Conservation (phyloP, 2,888 invertebrate species). For the Ichneumon xanthorius region DNA sequence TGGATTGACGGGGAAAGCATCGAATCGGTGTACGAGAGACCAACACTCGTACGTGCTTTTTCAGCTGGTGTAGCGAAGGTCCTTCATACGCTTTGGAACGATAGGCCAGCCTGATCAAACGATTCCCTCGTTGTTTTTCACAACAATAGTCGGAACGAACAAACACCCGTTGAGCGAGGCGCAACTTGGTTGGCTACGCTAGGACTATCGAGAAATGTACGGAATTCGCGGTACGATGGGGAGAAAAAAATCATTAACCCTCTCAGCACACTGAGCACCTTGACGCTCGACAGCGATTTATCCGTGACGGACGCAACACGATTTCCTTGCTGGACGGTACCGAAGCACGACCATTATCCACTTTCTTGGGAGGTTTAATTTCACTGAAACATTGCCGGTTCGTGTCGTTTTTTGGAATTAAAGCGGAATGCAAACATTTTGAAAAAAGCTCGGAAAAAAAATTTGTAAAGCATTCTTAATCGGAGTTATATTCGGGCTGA, state of each 20-base stretch:
- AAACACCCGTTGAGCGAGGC: constrained; percentile 27
- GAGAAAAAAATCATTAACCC: constrained; percentile 1
- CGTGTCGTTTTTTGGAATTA: not conserved
- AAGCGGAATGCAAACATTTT: not conserved
- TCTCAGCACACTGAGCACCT: not conserved
- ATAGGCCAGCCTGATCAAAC: constrained; percentile 57
- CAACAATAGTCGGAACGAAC: constrained; percentile 59
- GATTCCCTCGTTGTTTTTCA: constrained; percentile 45
- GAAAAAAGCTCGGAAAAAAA: not conserved
- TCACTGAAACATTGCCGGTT: not conserved
- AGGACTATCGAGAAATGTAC: not conserved
- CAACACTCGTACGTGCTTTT: constrained; percentile 51
- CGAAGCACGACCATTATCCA: not conserved
- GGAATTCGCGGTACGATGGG: not conserved
- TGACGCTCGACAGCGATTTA: not conserved
- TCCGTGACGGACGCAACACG: too few species aligned
- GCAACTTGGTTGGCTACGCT: constrained; percentile 9
- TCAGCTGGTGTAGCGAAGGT: constrained; percentile 13
- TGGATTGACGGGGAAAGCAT: constrained; percentile 2
- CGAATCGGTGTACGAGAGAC: constrained; percentile 1
- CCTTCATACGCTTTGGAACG: not conserved
- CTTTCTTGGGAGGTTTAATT: not conserved
- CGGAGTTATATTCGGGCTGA: too few species aligned
- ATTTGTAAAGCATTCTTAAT: not conserved
- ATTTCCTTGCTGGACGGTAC: not conserved